phyloP scores from a whole-genome alignment of 2,113 vertebrate species.

The Callopanchax toddi region DNA sequence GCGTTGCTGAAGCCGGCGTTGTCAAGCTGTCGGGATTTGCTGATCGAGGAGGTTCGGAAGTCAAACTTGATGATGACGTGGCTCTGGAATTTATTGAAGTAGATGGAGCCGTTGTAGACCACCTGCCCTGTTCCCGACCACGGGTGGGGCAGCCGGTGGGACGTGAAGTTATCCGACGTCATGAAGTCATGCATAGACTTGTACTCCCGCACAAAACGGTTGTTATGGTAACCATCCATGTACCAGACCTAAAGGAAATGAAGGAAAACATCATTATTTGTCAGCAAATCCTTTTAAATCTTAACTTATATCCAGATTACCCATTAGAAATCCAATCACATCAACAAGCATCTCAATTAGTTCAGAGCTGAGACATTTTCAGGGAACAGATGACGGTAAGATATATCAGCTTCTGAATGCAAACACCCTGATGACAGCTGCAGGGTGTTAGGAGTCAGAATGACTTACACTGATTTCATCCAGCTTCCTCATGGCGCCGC shows the following conservation, averaged over 20 bases:
- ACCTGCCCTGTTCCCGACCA: slow-evolving; percentile 98
- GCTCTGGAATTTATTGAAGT: slow-evolving; percentile 99
- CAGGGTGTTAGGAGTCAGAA: slow-evolving; percentile 34
- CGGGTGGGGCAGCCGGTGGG: slow-evolving; percentile 95
- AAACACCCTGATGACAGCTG: slow-evolving; percentile 50
- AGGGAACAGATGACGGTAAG: slow-evolving; percentile 6
- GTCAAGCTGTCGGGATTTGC: slow-evolving; percentile 94
- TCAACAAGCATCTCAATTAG: slow-evolving; percentile 64
- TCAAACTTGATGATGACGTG: slow-evolving; percentile 97
- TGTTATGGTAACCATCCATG: slow-evolving; percentile 99
- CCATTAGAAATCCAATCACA: slow-evolving; percentile 48
- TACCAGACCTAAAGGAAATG: slow-evolving; percentile 90
- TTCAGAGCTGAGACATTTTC: slow-evolving; percentile 19
- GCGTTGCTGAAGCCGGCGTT: slow-evolving; percentile 95
- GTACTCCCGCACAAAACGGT: slow-evolving; percentile 97
- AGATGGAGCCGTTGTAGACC: slow-evolving; percentile 98
- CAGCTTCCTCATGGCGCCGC: slow-evolving; percentile 35
- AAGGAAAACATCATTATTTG: slow-evolving; percentile 9
- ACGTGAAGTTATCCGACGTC: slow-evolving; percentile 96
- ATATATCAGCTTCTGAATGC: slow-evolving; percentile 43
- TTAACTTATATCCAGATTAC: slow-evolving; percentile 24
- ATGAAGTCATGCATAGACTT: slow-evolving; percentile 95
- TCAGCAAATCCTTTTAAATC: slow-evolving; percentile 9
- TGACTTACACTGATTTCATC: slow-evolving; percentile 30
- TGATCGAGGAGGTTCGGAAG: slow-evolving; percentile 91